Conservation (phyloP, 2,113 vertebrate genomes). For the Nothocercus julius region DNA sequence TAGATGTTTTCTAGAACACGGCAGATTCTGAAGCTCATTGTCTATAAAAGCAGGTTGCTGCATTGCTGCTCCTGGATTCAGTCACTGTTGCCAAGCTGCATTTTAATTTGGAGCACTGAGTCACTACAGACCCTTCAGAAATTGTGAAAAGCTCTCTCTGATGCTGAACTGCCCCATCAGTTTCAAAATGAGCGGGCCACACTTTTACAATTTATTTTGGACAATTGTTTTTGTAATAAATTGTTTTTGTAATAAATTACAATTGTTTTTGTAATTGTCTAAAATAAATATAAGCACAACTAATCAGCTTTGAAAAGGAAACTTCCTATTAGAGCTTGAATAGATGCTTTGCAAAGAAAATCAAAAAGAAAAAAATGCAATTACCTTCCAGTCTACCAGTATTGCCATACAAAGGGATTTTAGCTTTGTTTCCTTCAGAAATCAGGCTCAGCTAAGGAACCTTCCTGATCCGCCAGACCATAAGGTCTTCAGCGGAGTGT, state of each 20-base stretch:
- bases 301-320: not conserved
- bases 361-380: not conserved
- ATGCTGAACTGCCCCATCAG: not conserved
- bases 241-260: too few relatives aligned
- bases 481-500: not conserved
- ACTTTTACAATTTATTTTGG: too few relatives aligned
- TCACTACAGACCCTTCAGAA: not conserved
- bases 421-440: not conserved
- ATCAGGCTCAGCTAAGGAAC: not conserved
- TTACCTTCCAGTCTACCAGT: not conserved
- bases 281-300: not conserved
- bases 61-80: not conserved
- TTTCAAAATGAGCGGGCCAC: not conserved
- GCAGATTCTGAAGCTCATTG: not conserved
- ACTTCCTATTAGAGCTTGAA: not conserved
- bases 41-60: not conserved
- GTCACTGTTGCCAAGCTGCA: not conserved
- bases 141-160: not conserved
- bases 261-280: too few relatives aligned
- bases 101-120: not conserved
- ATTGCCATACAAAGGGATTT: not conserved
- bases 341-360: not conserved
- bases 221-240: too few relatives aligned
- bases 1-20: not conserved
- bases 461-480: not conserved